Evolutionary conservation across 1,140 invertebrate genomes (phyloP).

Genomic region (Samia ricini): DNA sequence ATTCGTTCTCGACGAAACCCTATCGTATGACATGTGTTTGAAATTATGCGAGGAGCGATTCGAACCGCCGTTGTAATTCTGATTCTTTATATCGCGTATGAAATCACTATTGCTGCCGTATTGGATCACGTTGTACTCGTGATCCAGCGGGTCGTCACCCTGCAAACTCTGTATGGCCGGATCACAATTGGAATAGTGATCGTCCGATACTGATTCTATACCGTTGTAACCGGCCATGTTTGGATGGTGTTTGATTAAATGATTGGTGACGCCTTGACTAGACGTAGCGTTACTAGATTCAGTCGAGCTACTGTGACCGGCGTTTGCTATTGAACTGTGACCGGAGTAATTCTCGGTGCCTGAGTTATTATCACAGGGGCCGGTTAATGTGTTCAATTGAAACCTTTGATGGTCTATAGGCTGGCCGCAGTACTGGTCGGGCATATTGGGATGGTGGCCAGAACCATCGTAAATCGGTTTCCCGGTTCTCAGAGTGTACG

Average conservation of each 20-base stretch:
- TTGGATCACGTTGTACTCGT: constrained; percentile 76
- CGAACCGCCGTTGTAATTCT: constrained; percentile 70
- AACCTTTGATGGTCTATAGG: constrained; percentile 65
- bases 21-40: constrained; percentile 75
- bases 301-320: constrained; percentile 74
- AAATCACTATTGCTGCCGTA: constrained; percentile 75
- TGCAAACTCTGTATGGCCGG: constrained; percentile 73
- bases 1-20: constrained; percentile 71
- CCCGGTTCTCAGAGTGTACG: constrained; percentile 87
- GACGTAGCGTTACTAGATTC: constrained; percentile 75
- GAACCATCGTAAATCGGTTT: constrained; percentile 86
- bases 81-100: constrained; percentile 71
- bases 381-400: constrained; percentile 64
- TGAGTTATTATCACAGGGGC: constrained; percentile 77
- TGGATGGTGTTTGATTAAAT: constrained; percentile 74
- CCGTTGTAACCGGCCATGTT: constrained; percentile 68
- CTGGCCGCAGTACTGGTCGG: constrained; percentile 72
- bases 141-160: constrained; percentile 71
- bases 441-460: constrained; percentile 73
- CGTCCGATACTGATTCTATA: constrained; percentile 72
- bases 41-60: constrained; percentile 74
- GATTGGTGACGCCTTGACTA: constrained; percentile 73
- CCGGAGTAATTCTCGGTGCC: constrained; percentile 76
- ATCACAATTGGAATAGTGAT: constrained; percentile 77
- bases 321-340: constrained; percentile 75